Conservation (phyloP, 1,140 invertebrate genomes). For the Rhyzopertha dominica region DNA sequence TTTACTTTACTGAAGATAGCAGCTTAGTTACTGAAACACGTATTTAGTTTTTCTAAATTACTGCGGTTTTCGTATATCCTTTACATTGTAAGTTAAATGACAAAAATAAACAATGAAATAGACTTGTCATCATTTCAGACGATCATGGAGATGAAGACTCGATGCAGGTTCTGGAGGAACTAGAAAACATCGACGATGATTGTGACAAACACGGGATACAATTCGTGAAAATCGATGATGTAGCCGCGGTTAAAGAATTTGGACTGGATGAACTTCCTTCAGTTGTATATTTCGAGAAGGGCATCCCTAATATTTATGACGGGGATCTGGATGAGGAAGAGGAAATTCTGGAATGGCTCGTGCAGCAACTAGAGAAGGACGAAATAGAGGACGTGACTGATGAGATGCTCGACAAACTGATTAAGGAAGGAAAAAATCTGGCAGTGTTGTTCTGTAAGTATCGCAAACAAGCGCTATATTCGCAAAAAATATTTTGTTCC, state of each 20-base stretch:
- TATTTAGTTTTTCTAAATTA: too few relatives aligned
- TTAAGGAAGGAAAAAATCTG: slow-evolving; percentile 82
- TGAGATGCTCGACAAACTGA: slow-evolving; percentile 85
- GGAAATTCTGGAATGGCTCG: slow-evolving; percentile 82
- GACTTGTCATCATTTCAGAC: slow-evolving; percentile 58
- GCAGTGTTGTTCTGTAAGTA: slow-evolving; percentile 89
- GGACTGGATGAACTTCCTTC: slow-evolving; percentile 78
- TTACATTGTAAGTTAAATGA: background rate
- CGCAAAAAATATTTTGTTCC: background rate
- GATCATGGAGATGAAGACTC: slow-evolving; percentile 81
- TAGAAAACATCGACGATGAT: slow-evolving; percentile 91
- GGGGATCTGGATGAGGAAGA: slow-evolving; percentile 89
- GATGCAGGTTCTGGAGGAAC: slow-evolving; percentile 73
- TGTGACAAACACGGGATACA: slow-evolving; percentile 88
- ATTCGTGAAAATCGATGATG: slow-evolving; percentile 90
- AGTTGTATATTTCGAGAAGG: slow-evolving; percentile 90
- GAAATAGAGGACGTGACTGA: slow-evolving; percentile 94
- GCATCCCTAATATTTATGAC: slow-evolving; percentile 88
- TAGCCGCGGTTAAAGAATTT: slow-evolving; percentile 73
- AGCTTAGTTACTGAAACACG: too few relatives aligned
- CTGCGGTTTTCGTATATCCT: too few relatives aligned
- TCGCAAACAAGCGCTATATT: too few relatives aligned
- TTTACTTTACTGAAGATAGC: too few relatives aligned
- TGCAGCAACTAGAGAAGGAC: slow-evolving; percentile 81
- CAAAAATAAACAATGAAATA: background rate